These are phyloP conservation scores for Lethocerus indicus DNA, from an alignment of 1,140 invertebrate species.

Conservation along the genomic window DNA sequence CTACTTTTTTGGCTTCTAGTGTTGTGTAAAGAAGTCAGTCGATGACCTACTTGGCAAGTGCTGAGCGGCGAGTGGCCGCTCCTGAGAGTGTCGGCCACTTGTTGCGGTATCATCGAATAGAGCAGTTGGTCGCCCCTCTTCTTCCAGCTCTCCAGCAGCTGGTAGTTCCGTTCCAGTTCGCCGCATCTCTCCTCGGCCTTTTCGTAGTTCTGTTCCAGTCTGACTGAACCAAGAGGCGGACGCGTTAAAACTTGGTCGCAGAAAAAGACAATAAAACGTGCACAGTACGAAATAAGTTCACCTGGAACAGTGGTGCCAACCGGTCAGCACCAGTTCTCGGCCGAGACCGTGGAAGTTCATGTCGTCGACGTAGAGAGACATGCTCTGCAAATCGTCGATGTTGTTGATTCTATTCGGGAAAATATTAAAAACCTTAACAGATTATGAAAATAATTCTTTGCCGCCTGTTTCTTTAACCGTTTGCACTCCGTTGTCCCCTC, in stretches of 20 bases:
- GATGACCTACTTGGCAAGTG: conserved; percentile 51
- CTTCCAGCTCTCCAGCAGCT: conserved; percentile 65
- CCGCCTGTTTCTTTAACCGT: too few relatives aligned
- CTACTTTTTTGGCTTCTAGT: too few relatives aligned
- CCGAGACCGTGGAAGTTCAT: conserved; percentile 73
- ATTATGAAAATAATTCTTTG: too few relatives aligned
- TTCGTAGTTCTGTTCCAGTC: conserved; percentile 65
- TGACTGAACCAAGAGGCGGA: too few relatives aligned
- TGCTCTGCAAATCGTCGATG: conserved; percentile 58
- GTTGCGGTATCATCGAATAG: conserved; percentile 82
- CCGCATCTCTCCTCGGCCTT: conserved; percentile 71
- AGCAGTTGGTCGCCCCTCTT: conserved; percentile 78
- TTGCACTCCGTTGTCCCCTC: too few relatives aligned
- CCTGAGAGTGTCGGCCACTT: conserved; percentile 49
- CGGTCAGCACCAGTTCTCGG: conserved; percentile 64
- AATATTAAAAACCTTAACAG: not conserved
- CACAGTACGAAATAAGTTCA: too few relatives aligned
- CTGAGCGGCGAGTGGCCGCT: conserved; percentile 56
- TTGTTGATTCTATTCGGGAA: conserved; percentile 51
- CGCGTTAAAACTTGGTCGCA: too few relatives aligned
- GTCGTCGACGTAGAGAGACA: conserved; percentile 67
- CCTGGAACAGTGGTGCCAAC: conserved; percentile 75
- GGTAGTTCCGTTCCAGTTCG: conserved; percentile 75
- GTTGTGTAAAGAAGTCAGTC: too few relatives aligned
- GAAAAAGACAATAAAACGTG: too few relatives aligned